phyloP scores from a whole-genome alignment of 1,140 invertebrate species.

The Polypedilum pembai region DNA sequence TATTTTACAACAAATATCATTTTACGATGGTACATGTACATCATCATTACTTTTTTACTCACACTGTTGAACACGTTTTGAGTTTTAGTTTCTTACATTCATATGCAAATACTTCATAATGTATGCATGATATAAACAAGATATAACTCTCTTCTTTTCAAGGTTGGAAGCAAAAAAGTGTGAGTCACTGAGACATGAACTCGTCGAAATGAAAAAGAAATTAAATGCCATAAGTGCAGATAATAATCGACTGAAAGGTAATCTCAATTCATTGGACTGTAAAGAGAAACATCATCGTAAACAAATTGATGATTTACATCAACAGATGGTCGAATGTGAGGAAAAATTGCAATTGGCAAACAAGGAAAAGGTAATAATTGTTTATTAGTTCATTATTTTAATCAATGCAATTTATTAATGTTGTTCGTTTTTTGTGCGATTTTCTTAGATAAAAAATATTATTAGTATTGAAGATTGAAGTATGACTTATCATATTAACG shows the following conservation, averaged over 20 bases:
- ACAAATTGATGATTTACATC: neutral
- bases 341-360: conserved; percentile 10
- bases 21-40: too few relatives aligned
- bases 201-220: conserved; percentile 21
- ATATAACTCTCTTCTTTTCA: neutral
- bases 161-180: conserved; percentile 10
- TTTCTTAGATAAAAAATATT: too few relatives aligned
- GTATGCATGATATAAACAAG: too few relatives aligned
- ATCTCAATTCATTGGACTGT: neutral
- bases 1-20: too few relatives aligned
- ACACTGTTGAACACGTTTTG: too few relatives aligned
- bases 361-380: conserved; percentile 24
- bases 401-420: neutral
- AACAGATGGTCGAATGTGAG: neutral
- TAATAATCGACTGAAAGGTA: conserved; percentile 22
- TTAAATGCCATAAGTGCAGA: conserved; percentile 16
- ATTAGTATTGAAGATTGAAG: too few relatives aligned
- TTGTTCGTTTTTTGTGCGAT: neutral
- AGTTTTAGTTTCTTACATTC: too few relatives aligned
- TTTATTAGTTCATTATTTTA: neutral
- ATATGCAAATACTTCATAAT: too few relatives aligned
- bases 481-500: too few relatives aligned
- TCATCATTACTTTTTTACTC: too few relatives aligned
- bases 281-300: conserved; percentile 2
- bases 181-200: conserved; percentile 11